Base-by-base conservation (phyloP, 92 coral and sea anemone genomes). In the Palythoa grandiflora region DNA sequence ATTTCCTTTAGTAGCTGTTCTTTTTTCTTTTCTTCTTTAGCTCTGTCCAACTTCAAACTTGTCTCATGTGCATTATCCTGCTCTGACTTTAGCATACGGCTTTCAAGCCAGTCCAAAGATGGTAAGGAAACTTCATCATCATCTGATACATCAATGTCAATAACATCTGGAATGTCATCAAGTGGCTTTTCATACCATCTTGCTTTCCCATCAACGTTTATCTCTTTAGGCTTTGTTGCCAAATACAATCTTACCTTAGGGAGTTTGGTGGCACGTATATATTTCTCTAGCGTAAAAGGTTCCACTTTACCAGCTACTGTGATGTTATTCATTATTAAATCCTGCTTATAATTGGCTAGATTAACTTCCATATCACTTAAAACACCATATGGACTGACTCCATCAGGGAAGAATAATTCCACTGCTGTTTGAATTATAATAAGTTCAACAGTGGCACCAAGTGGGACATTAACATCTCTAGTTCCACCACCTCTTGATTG, bases 41-140 rank as follows among this genome's bases (percentile, higher is more conserved):
- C 88, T 88, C 48, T 70, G 79, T 88, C 90, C 12, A 37, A 52
- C 44, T 63, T 78, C 53, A 88, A 78, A 21, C 88, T 80, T 20
- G 60, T 78, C 7, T 83, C 40, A 83, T 50, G 66, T 15, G 91
- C 89, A 54, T 47, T 79, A 70, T 88, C 78, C 53, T 88, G 91
- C 77, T 80, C 91, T 28, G 38, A n/a, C 57, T 77, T 68, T 48
- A 81, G 80, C 15, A 60, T 52, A 55, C 59, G 52, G 44, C 89
- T 84, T 59, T 77, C 55, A 52, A 52, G 55, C 55, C 1, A 52
- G 55, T 52, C 55, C 0, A 52, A 52, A 52, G 55, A 52, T 52
- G 55, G 55, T 52, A 52, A 52, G 55, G 55, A 1, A 52, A 52
- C 55, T 52, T 52, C 55, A 52, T 1, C 55, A 52, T 52, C 55